Evolutionary conservation across 2,113 vertebrate species (phyloP).

Genomic region (Atlantisia rogersi): DNA sequence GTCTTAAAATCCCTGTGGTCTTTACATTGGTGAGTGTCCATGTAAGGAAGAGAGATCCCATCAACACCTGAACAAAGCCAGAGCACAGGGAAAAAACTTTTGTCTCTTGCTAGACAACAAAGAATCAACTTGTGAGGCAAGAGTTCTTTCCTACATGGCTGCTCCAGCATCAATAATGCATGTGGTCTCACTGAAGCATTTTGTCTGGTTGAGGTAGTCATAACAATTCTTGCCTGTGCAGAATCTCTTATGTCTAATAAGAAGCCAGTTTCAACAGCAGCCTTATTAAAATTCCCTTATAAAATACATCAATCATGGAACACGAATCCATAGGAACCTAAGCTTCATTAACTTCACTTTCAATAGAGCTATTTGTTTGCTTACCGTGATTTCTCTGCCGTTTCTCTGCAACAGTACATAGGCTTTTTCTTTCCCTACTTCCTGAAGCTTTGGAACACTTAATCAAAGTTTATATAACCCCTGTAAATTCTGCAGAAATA

Average conservation of each 20-base stretch:
- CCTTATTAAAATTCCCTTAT: slow-evolving; percentile 51
- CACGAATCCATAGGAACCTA: slow-evolving; percentile 40
- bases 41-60: not conserved
- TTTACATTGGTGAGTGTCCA: not conserved
- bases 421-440: not conserved
- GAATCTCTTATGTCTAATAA: not conserved
- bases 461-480: not conserved
- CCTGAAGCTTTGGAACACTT: not conserved
- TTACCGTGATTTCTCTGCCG: not conserved
- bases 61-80: not conserved
- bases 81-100: not conserved
- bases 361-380: slow-evolving; percentile 18
- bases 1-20: not conserved
- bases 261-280: slow-evolving; percentile 1
- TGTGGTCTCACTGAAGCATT: not conserved
- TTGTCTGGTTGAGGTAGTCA: not conserved
- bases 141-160: not conserved
- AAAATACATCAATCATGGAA: slow-evolving; percentile 42
- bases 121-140: not conserved
- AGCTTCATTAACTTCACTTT: slow-evolving; percentile 44
- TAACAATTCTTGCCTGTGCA: not conserved
- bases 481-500: not conserved
- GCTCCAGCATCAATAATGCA: not conserved
- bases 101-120: not conserved
- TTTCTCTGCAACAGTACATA: not conserved